Conservation (phyloP, 1,140 invertebrate genomes). For the Zaprionus ghesquierei region DNA sequence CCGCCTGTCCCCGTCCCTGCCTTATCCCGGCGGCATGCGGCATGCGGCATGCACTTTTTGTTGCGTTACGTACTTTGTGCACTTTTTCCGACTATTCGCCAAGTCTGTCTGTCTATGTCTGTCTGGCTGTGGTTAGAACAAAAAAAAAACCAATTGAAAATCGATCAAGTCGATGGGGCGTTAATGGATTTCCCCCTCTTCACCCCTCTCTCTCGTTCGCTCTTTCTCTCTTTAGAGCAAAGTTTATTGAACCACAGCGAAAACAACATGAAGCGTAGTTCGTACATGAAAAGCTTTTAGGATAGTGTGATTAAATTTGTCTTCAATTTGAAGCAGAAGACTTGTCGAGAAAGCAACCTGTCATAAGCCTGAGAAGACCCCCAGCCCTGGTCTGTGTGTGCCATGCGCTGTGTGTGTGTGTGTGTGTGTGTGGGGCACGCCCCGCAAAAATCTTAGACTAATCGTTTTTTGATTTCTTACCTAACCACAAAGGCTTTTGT, state of each 20-base stretch:
- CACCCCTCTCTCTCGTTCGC: background rate
- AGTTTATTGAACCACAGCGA: slow-evolving; percentile 66
- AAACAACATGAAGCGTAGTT: background rate
- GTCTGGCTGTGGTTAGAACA: background rate
- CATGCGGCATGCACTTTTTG: slow-evolving; percentile 44
- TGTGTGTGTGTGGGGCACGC: no score
- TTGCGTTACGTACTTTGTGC: slow-evolving; percentile 37
- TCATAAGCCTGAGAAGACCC: background rate
- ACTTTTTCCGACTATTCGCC: slow-evolving; percentile 31
- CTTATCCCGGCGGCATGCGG: background rate
- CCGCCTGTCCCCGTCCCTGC: background rate
- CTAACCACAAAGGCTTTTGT: slow-evolving; percentile 32
- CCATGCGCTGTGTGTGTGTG: no score
- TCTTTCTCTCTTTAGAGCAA: slow-evolving; percentile 42
- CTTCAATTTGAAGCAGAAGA: slow-evolving; percentile 10
- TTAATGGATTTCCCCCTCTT: slow-evolving; percentile 59
- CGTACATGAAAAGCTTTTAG: slow-evolving; percentile 2
- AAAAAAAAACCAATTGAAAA: slow-evolving; percentile 39
- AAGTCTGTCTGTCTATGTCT: no score
- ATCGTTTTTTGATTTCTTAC: slow-evolving; percentile 75
- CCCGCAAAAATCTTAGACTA: slow-evolving; percentile 61
- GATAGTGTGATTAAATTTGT: slow-evolving; percentile 53
- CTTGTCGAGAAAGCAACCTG: background rate
- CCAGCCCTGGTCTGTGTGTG: no score
- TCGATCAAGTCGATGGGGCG: slow-evolving; percentile 66